Evolutionary conservation across 2,113 vertebrate species (phyloP), one percentile per base, ranked within the genome.

Genomic region (Tragelaphus imberbis): DNA sequence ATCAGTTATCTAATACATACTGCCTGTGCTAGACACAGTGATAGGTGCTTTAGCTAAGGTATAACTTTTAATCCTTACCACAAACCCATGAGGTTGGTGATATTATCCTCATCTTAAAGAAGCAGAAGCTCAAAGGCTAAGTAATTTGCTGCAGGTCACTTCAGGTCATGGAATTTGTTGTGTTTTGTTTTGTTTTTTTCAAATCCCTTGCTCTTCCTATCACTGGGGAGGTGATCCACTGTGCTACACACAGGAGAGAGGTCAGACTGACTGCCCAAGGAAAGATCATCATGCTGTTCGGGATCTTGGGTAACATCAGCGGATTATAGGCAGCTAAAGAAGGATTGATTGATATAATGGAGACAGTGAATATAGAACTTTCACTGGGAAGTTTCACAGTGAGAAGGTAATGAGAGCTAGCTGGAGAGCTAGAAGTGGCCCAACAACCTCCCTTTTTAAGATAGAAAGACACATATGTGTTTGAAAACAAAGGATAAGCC

Each of bases 61-160:
- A 21, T 6, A 59, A 56, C 84, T 85, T 95, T 88, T 53, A 94
- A 84, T 95, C 88, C 63, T 96, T 84, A 90, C 21, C 92, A 84
- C 90, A 91, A 47, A 94, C 71, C 84, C 68, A 2, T 49, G 84
- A 93, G 51, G 9, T 53, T 65, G 33, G 80, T 61, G 21, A 68
- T 61, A 87, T 12, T 82, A 25, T 86, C 36, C 79, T 86, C 84
- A 84, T 47, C 68, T 87, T 90, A 85, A 96, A 97, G 93, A 77
- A 91, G 63, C 68, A 96, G 59, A 84, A n/a, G n/a, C 55, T 75
- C 21, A 84, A 65, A 53, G 91, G 58, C 87, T 65, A 71, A 84
- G 84, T 88, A 56, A 63, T 85, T 93, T 47, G 71, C 40, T 86
- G 94, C 33, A 27, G 47, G 13, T 68, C 82, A 84, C n/a, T 84